phyloP scores from a whole-genome alignment of 2,113 vertebrate genomes.

The Equus przewalskii region DNA sequence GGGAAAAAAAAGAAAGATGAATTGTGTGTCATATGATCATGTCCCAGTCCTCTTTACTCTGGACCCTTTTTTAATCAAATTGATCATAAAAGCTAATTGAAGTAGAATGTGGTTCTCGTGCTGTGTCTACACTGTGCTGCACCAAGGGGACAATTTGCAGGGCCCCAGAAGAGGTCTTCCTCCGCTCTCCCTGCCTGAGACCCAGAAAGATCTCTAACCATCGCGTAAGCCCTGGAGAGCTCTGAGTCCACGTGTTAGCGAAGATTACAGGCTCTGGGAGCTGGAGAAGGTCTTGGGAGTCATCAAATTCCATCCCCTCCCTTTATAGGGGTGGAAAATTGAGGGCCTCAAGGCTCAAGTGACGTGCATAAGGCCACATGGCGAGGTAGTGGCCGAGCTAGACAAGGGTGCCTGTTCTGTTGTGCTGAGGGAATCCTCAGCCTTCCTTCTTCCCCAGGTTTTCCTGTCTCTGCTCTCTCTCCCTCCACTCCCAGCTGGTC shows the following conservation, averaged over 20 bases:
- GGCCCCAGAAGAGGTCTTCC: not conserved
- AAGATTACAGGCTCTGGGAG: not conserved
- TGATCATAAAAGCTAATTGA: constrained; percentile 28
- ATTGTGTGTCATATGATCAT: not conserved
- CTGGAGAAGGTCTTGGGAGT: not conserved
- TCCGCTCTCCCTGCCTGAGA: not conserved
- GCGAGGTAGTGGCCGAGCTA: not conserved
- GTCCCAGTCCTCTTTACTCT: not conserved
- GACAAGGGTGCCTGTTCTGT: not conserved
- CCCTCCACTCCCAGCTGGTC: not conserved
- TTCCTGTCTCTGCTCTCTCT: not conserved
- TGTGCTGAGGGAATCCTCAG: not conserved
- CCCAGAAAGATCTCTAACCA: not conserved
- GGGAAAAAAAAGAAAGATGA: not conserved
- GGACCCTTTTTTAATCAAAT: not conserved
- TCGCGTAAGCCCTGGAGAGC: not conserved
- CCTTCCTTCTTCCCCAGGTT: too few relatives aligned
- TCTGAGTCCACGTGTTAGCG: not conserved
- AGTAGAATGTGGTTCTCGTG: not conserved
- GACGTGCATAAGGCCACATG: too few relatives aligned
- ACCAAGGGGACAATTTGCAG: not conserved
- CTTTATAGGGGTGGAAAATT: not conserved
- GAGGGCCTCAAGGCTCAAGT: not conserved
- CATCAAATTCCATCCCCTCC: not conserved
- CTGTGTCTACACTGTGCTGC: not conserved